Percentiles rank a stretch among this genome's conserved stretches.
phyloP scores from a whole-genome alignment of 2,888 invertebrate genomes.

The Baccha elongata region DNA sequence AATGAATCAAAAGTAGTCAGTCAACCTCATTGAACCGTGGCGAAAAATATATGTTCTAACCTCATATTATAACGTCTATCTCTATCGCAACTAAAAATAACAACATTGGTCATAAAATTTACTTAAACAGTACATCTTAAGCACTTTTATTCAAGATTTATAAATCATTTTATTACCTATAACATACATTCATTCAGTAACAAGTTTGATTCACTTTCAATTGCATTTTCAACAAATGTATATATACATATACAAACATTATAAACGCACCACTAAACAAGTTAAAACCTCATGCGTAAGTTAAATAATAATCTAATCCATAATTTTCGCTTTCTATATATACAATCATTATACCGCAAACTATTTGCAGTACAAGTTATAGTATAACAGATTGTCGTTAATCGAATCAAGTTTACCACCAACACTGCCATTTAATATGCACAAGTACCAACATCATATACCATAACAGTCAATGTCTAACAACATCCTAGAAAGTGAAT shows the following conservation, averaged over 20 bases:
- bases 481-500: conserved; percentile 73
- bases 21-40: too few species aligned
- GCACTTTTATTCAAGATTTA: too few species aligned
- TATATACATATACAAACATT: not conserved
- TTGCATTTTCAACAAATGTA: conserved; percentile 2
- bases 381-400: conserved; percentile 48
- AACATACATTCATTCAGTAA: not conserved
- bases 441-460: conserved; percentile 17
- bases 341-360: conserved; percentile 19
- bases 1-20: too few species aligned
- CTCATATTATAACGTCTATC: too few species aligned
- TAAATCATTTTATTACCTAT: too few species aligned
- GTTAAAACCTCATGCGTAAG: conserved; percentile 54
- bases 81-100: too few species aligned
- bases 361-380: not conserved
- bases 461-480: conserved; percentile 47
- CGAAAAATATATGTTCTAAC: too few species aligned
- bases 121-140: too few species aligned
- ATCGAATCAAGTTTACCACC: conserved; percentile 70
- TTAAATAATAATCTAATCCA: conserved; percentile 68
- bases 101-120: too few species aligned
- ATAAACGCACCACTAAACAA: conserved; percentile 35
- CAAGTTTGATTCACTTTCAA: conserved; percentile 40
- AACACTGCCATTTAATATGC: conserved; percentile 58
- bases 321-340: conserved; percentile 67